Evolutionary conservation across 1,140 invertebrate genomes (phyloP).

Genomic region (Gonatopus flavifemur): DNA sequence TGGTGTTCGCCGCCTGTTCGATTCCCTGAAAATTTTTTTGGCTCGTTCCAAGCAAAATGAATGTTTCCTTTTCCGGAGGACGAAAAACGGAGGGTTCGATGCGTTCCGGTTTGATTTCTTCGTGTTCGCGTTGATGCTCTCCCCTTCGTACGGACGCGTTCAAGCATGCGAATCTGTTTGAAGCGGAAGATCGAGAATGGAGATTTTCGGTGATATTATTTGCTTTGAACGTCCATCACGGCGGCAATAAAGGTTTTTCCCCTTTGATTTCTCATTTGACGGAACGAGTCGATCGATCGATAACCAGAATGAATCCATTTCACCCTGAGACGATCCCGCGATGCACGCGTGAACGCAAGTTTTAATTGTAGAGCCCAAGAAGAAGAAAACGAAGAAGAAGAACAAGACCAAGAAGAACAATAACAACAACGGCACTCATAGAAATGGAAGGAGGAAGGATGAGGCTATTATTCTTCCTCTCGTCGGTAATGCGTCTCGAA

Average conservation of each 20-base stretch:
- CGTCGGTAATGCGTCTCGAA: conserved; percentile 23
- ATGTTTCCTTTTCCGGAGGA: conserved; percentile 32
- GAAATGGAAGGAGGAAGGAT: too few species aligned
- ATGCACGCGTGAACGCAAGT: conserved; percentile 37
- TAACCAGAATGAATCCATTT: conserved; percentile 23
- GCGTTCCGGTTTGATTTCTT: too few species aligned
- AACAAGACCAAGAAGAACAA: too few species aligned
- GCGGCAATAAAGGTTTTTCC: too few species aligned
- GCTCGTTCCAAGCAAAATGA: conserved; percentile 18
- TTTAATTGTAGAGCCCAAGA: conserved; percentile 53
- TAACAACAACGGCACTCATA: too few species aligned
- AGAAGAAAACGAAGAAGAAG: background rate
- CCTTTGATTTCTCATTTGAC: too few species aligned
- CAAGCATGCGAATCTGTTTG: too few species aligned
- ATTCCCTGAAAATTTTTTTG: conserved; percentile 7
- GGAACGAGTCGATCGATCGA: conserved; percentile 31
- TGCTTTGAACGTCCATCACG: too few species aligned
- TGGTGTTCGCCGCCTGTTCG: background rate
- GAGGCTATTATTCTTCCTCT: conserved; percentile 55
- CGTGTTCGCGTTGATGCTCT: too few species aligned
- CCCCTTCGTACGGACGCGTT: too few species aligned
- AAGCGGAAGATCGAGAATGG: background rate
- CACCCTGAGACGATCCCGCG: conserved; percentile 34
- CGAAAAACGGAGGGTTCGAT: conserved; percentile 19
- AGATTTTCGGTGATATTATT: too few species aligned